These are phyloP conservation scores for Archilochus colubris DNA, from an alignment of 2,113 vertebrate species.

Conservation along the genomic window DNA sequence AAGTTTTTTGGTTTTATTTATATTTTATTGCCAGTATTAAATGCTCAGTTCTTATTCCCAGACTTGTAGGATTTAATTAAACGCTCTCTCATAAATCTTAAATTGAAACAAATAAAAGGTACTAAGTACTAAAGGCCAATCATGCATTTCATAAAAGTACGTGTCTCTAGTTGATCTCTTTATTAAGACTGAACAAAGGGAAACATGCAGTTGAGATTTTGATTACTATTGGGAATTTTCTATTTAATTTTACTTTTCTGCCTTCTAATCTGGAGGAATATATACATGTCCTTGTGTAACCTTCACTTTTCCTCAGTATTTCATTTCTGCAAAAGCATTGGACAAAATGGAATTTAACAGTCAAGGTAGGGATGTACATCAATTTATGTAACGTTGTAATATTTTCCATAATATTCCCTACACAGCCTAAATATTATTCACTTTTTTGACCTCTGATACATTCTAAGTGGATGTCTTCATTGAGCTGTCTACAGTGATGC, in stretches of 20 bases:
- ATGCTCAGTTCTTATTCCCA: not conserved
- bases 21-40: not conserved
- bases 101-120: not conserved
- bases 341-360: constrained; percentile 37
- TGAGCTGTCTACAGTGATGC: constrained; percentile 18
- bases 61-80: not conserved
- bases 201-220: not conserved
- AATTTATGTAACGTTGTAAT: constrained; percentile 38
- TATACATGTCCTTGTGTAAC: not conserved
- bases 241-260: not conserved
- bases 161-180: not conserved
- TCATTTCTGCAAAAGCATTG: not conserved
- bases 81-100: not conserved
- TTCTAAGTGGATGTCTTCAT: constrained; percentile 44
- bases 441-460: constrained; percentile 53
- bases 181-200: not conserved
- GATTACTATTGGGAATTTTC: not conserved
- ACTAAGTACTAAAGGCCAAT: not conserved
- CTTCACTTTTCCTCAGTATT: not conserved
- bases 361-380: constrained; percentile 5
- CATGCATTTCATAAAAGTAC: not conserved
- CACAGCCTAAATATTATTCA: constrained; percentile 34
- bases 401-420: constrained; percentile 58
- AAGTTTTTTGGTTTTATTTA: not conserved
- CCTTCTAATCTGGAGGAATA: not conserved